phyloP scores from a whole-genome alignment of 2,797 vertebrate genomes.

The Lacerta viridis region DNA sequence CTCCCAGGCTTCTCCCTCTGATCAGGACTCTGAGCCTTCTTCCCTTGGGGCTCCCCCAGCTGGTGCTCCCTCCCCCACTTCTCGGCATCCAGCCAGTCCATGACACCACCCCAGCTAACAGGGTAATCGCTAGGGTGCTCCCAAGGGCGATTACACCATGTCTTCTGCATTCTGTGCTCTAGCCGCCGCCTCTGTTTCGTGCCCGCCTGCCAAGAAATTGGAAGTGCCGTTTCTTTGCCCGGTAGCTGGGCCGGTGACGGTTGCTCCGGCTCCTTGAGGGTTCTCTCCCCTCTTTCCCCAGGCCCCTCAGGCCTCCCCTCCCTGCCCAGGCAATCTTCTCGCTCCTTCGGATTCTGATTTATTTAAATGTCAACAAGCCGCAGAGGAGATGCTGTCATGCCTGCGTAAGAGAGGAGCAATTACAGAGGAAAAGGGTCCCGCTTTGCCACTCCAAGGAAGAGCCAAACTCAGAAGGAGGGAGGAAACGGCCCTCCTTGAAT shows the following conservation, averaged over 20 bases:
- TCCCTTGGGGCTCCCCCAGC: too few species aligned
- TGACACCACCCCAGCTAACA: too few species aligned
- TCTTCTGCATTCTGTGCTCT: too few species aligned
- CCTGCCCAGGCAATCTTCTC: slow-evolving; percentile 61
- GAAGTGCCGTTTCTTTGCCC: background rate
- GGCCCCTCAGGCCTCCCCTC: slow-evolving; percentile 51
- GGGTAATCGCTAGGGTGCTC: too few species aligned
- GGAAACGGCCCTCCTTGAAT: background rate
- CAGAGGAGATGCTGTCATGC: slow-evolving; percentile 63
- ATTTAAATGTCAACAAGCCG: slow-evolving; percentile 80
- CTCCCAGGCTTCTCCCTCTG: too few species aligned
- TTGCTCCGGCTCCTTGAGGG: slow-evolving; percentile 50
- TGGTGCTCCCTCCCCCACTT: too few species aligned
- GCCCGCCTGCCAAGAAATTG: too few species aligned
- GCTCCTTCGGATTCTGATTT: slow-evolving; percentile 72
- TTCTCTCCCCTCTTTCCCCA: background rate
- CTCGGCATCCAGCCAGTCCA: too few species aligned
- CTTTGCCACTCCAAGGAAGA: slow-evolving; percentile 64
- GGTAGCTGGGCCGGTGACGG: slow-evolving; percentile 25
- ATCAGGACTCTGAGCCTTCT: too few species aligned
- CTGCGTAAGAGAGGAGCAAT: slow-evolving; percentile 71
- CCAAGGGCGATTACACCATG: too few species aligned
- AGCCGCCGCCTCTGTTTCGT: too few species aligned
- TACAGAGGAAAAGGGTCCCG: slow-evolving; percentile 63
- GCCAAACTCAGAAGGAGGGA: slow-evolving; percentile 42